A percentile compares a stretch with the other conserved stretches of the same genome.
These are phyloP conservation scores for Crocodylus rhombifer DNA, from an alignment of 2,797 vertebrate species.

Conservation along the genomic window DNA sequence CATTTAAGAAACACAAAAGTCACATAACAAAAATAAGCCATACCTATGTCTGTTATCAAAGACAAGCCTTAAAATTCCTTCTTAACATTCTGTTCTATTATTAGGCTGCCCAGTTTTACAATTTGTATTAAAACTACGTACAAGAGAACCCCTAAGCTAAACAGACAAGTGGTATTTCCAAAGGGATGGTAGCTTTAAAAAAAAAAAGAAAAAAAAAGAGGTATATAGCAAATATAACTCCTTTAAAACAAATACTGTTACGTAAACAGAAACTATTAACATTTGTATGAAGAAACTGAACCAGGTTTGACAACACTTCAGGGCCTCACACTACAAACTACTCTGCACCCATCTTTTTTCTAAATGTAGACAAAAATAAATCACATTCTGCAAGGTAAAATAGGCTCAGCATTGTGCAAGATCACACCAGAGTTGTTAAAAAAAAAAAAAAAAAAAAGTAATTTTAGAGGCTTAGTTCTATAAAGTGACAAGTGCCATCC, in stretches of 20 bases:
- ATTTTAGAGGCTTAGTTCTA: not conserved
- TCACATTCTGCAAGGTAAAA: not conserved
- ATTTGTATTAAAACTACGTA: not conserved
- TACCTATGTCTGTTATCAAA: not conserved
- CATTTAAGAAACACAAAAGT: not conserved
- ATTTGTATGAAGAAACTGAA: constrained; percentile 65
- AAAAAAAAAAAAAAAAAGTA: not conserved
- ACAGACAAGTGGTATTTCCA: constrained; percentile 26
- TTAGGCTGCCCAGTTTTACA: not conserved
- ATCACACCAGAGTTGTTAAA: not conserved
- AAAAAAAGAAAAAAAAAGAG: too few relatives aligned
- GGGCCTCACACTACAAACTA: constrained; percentile 28
- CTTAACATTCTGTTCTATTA: not conserved
- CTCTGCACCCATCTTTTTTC: not conserved
- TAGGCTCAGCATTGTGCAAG: not conserved
- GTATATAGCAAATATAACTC: not conserved
- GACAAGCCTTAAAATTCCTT: too few relatives aligned
- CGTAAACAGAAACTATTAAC: constrained; percentile 71
- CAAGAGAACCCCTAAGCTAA: not conserved
- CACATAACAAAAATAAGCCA: not conserved
- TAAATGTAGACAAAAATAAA: not conserved
- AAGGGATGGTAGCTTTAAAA: not conserved
- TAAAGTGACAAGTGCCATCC: not conserved
- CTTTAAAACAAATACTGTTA: constrained; percentile 69
- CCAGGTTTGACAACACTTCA: constrained; percentile 55